A percentile compares a stretch with the other conserved stretches of the same genome.
phyloP scores from a whole-genome alignment of 2,113 vertebrate species.

The Epinephelus lanceolatus region DNA sequence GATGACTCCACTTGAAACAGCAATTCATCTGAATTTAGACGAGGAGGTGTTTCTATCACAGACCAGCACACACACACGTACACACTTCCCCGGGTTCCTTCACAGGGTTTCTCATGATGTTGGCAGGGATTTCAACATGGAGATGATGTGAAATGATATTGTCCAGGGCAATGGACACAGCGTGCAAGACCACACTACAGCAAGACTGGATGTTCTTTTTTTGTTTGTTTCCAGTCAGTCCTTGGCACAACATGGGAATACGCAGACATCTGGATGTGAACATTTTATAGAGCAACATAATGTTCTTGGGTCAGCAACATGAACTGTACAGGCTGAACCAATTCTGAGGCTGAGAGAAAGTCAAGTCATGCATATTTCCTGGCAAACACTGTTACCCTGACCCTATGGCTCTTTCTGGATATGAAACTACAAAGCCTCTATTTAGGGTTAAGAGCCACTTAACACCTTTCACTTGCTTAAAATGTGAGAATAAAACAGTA shows the following conservation, averaged over 20 bases:
- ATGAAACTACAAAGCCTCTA: conserved; percentile 1
- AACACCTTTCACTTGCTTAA: conserved; percentile 1
- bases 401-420: conserved; percentile 11
- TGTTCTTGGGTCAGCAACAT: conserved; percentile 14
- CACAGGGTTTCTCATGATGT: conserved; percentile 33
- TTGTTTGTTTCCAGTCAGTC: conserved; percentile 10
- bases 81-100: background rate
- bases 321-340: conserved; percentile 25
- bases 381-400: conserved; percentile 9
- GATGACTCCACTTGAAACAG: conserved; percentile 76
- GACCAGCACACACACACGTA: too few relatives aligned
- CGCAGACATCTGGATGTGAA: conserved; percentile 41
- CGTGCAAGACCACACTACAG: conserved; percentile 22
- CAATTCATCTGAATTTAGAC: conserved; percentile 64
- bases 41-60: conserved; percentile 50
- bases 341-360: conserved; percentile 12
- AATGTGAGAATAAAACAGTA: conserved; percentile 16
- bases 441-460: conserved; percentile 28
- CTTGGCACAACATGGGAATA: background rate
- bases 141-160: conserved; percentile 40
- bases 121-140: conserved; percentile 40
- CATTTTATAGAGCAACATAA: conserved; percentile 31
- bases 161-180: conserved; percentile 43
- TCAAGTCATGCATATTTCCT: conserved; percentile 5
- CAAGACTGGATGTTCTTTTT: conserved; percentile 31